Evolutionary conservation across 2,113 vertebrate species (phyloP), one percentile per base, ranked within the genome.

Genomic region (Rana temporaria): DNA sequence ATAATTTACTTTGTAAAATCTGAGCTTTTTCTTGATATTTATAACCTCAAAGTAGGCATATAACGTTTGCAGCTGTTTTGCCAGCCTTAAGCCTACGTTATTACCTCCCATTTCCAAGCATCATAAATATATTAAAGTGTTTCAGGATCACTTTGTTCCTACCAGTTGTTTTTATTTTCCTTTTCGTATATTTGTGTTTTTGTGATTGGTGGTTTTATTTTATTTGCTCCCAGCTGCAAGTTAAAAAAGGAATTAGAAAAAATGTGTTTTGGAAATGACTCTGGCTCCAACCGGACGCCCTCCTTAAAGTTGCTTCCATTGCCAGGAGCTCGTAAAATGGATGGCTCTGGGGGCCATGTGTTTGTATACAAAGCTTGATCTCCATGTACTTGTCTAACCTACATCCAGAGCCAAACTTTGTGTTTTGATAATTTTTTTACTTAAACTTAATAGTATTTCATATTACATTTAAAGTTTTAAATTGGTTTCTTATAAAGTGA

Each of bases 291-390:
- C 66, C 78, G 52, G 64, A 80, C 55, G 55, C 69, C 70, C 42
- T 42, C 48, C 42, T 17, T 30, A 64, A 82, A 57, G 53, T 11
- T 30, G 4, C 53, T 24, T 22, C n/a, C 26, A 16, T 53, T 67
- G 62, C 80, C 80, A 82, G 55, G 59, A 66, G 53, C 71, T 82
- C 62, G n/a, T 82, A 67, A 82, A 82, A 6, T 30, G n/a, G n/a
- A 74, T 38, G 14, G n/a, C 59, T 72, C 62, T 34, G 63, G 34
- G 52, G 65, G 80, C 62, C 48, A 65, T 38, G 70, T 82, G 80
- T 82, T 74, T 82, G 69, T 74, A 34, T 82, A 22, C 42, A 63
- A 82, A 53, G 60, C 59, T n/a, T 67, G 63, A 57, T 75, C 62
- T 67, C 24, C 30, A 73, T 65, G 48, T 48, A 38, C 55, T 14